A percentile compares a stretch with the other conserved stretches of the same genome.
Evolutionary conservation across 2,888 invertebrate genomes (phyloP).

Genomic region (Callosobruchus maculatus): DNA sequence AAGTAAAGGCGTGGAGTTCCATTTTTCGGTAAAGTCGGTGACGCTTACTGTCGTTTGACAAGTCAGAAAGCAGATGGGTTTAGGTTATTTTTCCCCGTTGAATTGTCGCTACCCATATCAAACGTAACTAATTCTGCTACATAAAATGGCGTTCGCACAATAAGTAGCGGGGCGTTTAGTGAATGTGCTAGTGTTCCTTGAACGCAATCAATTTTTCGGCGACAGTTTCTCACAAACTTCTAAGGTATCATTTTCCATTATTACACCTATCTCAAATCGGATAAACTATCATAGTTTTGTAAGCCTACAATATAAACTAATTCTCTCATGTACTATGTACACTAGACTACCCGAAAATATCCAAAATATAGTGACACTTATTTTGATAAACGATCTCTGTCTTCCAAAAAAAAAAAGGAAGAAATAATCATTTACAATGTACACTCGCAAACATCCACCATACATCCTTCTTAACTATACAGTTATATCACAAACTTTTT

Average conservation of each 20-base stretch:
- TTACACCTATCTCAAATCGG: neutral
- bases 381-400: neutral
- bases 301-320: neutral
- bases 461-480: neutral
- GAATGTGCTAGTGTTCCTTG: neutral
- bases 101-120: too few relatives aligned
- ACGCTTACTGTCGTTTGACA: too few relatives aligned
- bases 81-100: too few relatives aligned
- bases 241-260: neutral
- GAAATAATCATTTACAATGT: neutral
- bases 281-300: neutral
- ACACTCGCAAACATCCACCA: neutral
- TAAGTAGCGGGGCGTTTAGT: too few relatives aligned
- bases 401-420: neutral
- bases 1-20: too few relatives aligned
- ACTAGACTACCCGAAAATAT: neutral
- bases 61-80: too few relatives aligned
- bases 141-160: too few relatives aligned
- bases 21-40: too few relatives aligned
- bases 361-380: neutral
- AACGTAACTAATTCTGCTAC: too few relatives aligned
- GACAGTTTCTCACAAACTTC: neutral
- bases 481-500: neutral
- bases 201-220: neutral
- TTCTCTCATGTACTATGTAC: neutral